These are phyloP conservation scores for Tridacna crocea DNA, from an alignment of 2,888 invertebrate species.

Conservation along the genomic window DNA sequence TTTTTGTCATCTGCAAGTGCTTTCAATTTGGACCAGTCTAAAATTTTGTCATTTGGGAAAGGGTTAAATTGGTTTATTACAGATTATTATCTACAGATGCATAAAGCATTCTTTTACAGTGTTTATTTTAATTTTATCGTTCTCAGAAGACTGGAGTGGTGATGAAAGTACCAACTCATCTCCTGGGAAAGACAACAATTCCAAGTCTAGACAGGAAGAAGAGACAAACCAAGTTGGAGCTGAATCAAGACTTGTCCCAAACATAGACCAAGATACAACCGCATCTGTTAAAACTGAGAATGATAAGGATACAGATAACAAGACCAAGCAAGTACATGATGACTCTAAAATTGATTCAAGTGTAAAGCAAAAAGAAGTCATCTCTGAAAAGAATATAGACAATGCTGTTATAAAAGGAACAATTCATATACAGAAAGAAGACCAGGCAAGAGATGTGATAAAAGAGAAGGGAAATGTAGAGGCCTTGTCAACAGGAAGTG, in stretches of 20 bases:
- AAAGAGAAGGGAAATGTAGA: not conserved
- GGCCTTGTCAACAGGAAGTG: not conserved
- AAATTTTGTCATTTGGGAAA: too few relatives aligned
- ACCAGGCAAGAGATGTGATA: conserved; percentile 15
- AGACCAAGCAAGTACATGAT: not conserved
- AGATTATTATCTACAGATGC: not conserved
- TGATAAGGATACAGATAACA: not conserved
- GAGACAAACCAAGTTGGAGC: not conserved
- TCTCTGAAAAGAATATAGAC: not conserved
- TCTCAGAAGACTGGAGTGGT: conserved; percentile 69
- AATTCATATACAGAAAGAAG: not conserved
- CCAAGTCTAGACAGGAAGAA: not conserved
- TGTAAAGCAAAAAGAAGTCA: not conserved
- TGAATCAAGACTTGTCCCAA: conserved; percentile 30
- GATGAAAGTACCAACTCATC: conserved; percentile 55
- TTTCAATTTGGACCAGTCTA: too few relatives aligned
- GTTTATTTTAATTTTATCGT: conserved; percentile 12
- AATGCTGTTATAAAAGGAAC: not conserved
- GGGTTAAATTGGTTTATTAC: not conserved
- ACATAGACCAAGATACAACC: not conserved
- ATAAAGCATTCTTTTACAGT: not conserved
- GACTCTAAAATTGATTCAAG: not conserved
- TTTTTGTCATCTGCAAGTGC: too few relatives aligned
- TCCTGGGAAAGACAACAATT: not conserved
- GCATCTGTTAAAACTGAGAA: not conserved